Percentiles rank a stretch among this genome's conserved stretches.
Evolutionary conservation across 2,113 vertebrate genomes (phyloP).

Genomic region (Corynorhinus townsendii): DNA sequence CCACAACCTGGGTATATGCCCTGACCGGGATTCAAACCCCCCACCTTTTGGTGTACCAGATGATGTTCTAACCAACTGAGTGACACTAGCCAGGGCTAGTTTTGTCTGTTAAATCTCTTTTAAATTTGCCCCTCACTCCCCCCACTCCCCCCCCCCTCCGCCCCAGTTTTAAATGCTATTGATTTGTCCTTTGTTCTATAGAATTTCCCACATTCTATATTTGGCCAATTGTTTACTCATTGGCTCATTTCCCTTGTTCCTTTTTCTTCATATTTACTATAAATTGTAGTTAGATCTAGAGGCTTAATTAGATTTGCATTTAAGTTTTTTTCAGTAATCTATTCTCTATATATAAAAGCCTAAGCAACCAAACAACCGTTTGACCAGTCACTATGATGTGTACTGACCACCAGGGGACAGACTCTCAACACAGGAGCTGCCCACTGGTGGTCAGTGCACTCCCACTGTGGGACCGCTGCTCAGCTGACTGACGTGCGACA

Average conservation of each 20-base stretch:
- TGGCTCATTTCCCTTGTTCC: not conserved
- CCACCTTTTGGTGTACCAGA: no score
- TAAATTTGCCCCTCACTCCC: not conserved
- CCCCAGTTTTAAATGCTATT: not conserved
- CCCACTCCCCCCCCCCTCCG: accelerated
- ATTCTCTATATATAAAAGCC: no score
- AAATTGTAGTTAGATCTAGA: not conserved
- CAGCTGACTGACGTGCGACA: no score
- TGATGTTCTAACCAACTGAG: no score
- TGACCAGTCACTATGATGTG: no score
- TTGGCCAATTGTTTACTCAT: not conserved
- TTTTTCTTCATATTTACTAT: not conserved
- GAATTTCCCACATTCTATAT: not conserved
- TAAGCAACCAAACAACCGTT: no score
- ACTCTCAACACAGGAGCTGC: no score
- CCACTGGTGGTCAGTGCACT: no score
- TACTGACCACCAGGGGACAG: no score
- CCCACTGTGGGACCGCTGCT: no score
- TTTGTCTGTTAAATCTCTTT: not conserved
- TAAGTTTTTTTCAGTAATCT: not conserved
- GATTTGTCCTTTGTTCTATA: not conserved
- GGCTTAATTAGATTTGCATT: not conserved
- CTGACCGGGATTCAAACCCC: no score
- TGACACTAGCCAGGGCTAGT: not conserved
- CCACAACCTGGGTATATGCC: no score